Percentiles rank a stretch among this genome's conserved stretches.
These are phyloP conservation scores for Eupithecia tripunctaria DNA, from an alignment of 2,888 invertebrate genomes.

Conservation along the genomic window DNA sequence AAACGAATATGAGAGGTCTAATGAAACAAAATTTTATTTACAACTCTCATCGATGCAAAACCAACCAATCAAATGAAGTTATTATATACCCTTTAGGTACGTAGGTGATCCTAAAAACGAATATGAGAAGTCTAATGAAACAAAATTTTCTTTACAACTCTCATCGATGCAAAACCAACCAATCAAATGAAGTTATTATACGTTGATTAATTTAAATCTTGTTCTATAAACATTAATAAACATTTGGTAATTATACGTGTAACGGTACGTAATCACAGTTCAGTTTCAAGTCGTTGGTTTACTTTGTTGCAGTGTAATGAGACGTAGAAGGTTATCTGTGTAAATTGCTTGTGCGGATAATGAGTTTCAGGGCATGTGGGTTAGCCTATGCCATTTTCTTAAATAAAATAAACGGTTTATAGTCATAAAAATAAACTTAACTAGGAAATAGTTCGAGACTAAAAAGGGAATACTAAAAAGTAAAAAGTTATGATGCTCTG, in stretches of 20 bases:
- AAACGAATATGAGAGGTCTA: constrained; percentile 3
- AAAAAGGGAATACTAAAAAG: background rate
- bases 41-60: too few relatives aligned
- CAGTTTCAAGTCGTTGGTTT: constrained; percentile 47
- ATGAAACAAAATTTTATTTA: constrained; percentile 32
- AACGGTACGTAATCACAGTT: constrained; percentile 56
- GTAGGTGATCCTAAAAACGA: too few relatives aligned
- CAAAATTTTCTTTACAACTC: too few relatives aligned
- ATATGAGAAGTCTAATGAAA: background rate
- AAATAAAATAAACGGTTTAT: background rate
- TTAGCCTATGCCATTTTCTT: background rate
- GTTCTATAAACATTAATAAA: constrained; percentile 65
- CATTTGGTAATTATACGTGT: constrained; percentile 67
- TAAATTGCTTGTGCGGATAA: background rate
- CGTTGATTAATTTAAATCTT: constrained; percentile 67
- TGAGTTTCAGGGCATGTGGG: background rate
- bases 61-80: too few relatives aligned
- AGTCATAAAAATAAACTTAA: background rate
- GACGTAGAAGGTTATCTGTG: constrained; percentile 25
- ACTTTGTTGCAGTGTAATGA: constrained; percentile 40
- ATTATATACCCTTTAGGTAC: too few relatives aligned
- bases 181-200: constrained; percentile 63
- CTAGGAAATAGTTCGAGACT: too few relatives aligned
- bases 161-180: constrained; percentile 52
- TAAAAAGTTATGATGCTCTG: too few relatives aligned